Evolutionary conservation across 1,140 invertebrate genomes (phyloP).

Genomic region (Schlechtendalia chinensis): DNA sequence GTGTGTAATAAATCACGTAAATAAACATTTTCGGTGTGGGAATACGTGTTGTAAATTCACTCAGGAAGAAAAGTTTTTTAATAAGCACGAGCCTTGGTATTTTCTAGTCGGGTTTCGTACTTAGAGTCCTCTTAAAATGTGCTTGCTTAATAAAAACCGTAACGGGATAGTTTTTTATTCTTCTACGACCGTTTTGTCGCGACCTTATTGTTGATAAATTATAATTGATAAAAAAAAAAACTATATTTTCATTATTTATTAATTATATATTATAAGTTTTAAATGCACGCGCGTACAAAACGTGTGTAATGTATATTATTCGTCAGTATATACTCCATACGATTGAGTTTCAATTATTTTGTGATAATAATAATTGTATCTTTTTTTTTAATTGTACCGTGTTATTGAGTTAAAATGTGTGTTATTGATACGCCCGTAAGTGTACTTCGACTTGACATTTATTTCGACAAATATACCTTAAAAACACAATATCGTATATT

Average conservation of each 20-base stretch:
- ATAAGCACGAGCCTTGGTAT: neutral
- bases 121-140: conserved; percentile 9
- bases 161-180: neutral
- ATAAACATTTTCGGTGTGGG: neutral
- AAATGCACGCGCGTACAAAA: neutral
- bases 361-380: too few species aligned
- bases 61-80: conserved; percentile 30
- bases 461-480: too few species aligned
- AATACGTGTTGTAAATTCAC: conserved; percentile 21
- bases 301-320: neutral
- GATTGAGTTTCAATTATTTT: too few species aligned
- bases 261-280: neutral
- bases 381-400: too few species aligned
- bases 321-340: neutral
- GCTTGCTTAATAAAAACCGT: conserved; percentile 17
- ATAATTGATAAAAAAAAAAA: neutral
- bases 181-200: neutral
- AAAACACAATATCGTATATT: too few species aligned
- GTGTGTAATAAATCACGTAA: neutral
- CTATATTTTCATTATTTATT: too few species aligned
- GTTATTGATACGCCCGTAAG: too few species aligned
- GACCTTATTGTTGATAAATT: neutral
- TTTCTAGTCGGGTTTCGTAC: neutral
- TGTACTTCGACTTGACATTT: too few species aligned
- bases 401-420: too few species aligned